Conservation (phyloP, 1,140 invertebrate species). For the Eurosta solidaginis region DNA sequence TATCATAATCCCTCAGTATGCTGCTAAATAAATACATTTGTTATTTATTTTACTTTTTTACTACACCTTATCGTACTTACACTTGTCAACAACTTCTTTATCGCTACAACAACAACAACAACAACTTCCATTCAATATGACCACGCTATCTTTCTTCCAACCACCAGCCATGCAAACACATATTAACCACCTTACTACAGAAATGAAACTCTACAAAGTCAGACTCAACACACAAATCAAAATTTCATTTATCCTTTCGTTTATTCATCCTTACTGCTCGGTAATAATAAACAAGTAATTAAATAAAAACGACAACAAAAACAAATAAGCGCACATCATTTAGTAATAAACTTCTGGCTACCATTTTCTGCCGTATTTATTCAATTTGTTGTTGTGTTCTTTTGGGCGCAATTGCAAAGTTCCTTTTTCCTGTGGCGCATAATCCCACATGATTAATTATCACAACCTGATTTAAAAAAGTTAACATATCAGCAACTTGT, state of each 20-base stretch:
- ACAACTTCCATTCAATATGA: no score
- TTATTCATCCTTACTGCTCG: not conserved
- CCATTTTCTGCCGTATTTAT: not conserved
- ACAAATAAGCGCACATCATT: slow-evolving; percentile 16
- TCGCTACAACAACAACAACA: no score
- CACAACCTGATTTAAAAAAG: slow-evolving; percentile 9
- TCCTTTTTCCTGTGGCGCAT: not conserved
- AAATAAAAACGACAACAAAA: not conserved
- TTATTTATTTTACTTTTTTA: not conserved
- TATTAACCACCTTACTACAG: not conserved
- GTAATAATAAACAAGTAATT: not conserved
- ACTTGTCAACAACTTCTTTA: not conserved
- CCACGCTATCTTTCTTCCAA: not conserved
- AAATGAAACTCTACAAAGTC: no score
- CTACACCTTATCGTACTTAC: no score
- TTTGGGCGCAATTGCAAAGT: not conserved
- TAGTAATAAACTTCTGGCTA: slow-evolving; percentile 24
- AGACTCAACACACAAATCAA: not conserved
- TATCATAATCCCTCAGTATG: not conserved
- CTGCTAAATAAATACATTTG: not conserved
- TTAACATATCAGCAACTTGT: slow-evolving; percentile 18
- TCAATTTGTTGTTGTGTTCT: not conserved
- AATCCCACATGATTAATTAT: slow-evolving; percentile 32
- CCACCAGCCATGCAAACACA: no score
- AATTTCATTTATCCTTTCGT: not conserved